Conservation (phyloP, 2,113 vertebrate genomes). For the Catharus bicknelli region DNA sequence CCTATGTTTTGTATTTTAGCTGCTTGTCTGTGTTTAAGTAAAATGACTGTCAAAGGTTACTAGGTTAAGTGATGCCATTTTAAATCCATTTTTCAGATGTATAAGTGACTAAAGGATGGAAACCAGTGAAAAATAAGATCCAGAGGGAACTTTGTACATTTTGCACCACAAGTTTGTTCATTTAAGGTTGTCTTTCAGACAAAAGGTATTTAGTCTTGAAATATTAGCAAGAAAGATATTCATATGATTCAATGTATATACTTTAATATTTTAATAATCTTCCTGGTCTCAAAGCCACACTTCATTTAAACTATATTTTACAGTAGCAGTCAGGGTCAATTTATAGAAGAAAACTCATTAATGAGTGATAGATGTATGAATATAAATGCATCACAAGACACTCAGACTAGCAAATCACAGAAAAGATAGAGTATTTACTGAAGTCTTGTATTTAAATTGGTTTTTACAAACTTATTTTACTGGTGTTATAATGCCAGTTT, state of each 20-base stretch:
- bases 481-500: background rate
- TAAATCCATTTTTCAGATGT: constrained; percentile 21
- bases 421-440: background rate
- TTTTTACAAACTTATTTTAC: background rate
- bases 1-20: background rate
- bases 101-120: background rate
- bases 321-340: constrained; percentile 3
- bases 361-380: constrained; percentile 1
- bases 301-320: constrained; percentile 40
- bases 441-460: background rate
- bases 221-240: background rate
- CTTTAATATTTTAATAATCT: constrained; percentile 30
- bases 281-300: background rate
- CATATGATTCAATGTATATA: background rate
- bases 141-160: background rate
- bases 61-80: constrained; percentile 4
- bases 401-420: background rate
- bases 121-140: background rate
- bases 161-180: background rate
- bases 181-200: constrained; percentile 1
- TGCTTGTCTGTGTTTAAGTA: background rate
- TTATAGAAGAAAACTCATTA: constrained; percentile 38
- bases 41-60: background rate
- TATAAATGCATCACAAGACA: constrained; percentile 19
- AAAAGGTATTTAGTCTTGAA: background rate